phyloP scores from a whole-genome alignment of 2,113 vertebrate genomes.

The Acinonyx jubatus region DNA sequence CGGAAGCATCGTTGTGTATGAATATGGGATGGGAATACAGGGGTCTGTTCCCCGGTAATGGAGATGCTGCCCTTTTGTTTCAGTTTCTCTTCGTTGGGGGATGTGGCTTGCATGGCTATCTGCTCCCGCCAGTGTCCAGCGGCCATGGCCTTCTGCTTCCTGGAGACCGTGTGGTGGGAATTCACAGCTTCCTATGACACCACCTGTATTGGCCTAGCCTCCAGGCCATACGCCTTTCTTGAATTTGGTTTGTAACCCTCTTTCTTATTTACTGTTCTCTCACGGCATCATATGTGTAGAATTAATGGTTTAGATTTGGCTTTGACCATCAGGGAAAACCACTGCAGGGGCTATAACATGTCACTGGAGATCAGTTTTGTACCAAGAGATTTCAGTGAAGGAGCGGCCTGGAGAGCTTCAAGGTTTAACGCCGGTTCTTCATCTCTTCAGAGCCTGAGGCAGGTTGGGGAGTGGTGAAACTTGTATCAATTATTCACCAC shows the following conservation, averaged over 20 bases:
- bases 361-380: background rate
- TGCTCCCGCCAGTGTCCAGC: conserved; percentile 90
- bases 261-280: background rate
- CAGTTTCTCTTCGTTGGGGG: conserved; percentile 92
- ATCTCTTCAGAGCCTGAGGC: background rate
- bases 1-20: background rate
- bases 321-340: background rate
- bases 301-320: background rate
- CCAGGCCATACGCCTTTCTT: conserved; percentile 94
- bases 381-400: background rate
- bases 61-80: conserved; percentile 45
- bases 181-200: conserved; percentile 91
- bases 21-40: accelerated
- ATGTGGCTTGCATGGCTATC: conserved; percentile 94
- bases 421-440: background rate
- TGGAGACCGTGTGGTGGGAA: conserved; percentile 95
- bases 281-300: accelerated
- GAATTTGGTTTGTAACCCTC: conserved; percentile 93
- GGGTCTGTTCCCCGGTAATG: background rate
- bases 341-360: accelerated
- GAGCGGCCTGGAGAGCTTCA: background rate
- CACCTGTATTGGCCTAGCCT: conserved; percentile 88
- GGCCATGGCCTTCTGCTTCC: conserved; percentile 95
- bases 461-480: too few species aligned
- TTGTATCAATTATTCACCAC: too few species aligned